Evolutionary conservation across 2,113 vertebrate genomes (phyloP).

Genomic region (Tragelaphus scriptus): DNA sequence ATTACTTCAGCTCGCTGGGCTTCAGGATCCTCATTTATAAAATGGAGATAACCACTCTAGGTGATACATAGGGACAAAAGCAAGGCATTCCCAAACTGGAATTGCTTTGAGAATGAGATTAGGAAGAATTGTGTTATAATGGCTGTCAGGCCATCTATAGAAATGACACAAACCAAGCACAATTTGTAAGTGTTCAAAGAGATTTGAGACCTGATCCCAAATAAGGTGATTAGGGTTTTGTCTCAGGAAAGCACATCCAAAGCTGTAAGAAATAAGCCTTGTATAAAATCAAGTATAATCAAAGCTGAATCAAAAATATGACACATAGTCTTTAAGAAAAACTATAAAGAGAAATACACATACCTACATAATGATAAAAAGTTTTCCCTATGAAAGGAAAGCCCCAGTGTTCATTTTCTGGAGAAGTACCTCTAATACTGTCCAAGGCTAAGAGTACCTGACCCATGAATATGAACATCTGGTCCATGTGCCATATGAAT

Average conservation of each 20-base stretch:
- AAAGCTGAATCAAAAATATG: not conserved
- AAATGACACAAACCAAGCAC: conserved; percentile 21
- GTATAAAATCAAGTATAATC: not conserved
- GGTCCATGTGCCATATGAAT: not conserved
- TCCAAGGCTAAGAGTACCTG: not conserved
- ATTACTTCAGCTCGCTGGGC: not conserved
- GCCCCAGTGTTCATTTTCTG: not conserved
- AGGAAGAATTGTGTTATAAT: conserved; percentile 6
- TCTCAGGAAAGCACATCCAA: not conserved
- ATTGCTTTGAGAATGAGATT: conserved; percentile 41
- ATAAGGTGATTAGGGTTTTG: not conserved
- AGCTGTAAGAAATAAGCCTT: not conserved
- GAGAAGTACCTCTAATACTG: not conserved
- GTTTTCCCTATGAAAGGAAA: not conserved
- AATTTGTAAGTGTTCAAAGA: conserved; percentile 25
- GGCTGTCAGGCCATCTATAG: not conserved
- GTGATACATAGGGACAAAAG: not conserved
- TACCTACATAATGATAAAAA: not conserved
- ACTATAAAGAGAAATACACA: not conserved
- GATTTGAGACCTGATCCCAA: conserved; percentile 16
- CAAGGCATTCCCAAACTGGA: not conserved
- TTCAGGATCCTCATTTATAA: conserved; percentile 24
- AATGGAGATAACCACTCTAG: conserved; percentile 14
- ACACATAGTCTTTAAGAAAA: not conserved
- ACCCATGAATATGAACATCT: not conserved